Percentiles rank a stretch among this genome's conserved stretches.
These are phyloP conservation scores for Apis laboriosa DNA, from an alignment of 1,140 invertebrate species.

Conservation along the genomic window DNA sequence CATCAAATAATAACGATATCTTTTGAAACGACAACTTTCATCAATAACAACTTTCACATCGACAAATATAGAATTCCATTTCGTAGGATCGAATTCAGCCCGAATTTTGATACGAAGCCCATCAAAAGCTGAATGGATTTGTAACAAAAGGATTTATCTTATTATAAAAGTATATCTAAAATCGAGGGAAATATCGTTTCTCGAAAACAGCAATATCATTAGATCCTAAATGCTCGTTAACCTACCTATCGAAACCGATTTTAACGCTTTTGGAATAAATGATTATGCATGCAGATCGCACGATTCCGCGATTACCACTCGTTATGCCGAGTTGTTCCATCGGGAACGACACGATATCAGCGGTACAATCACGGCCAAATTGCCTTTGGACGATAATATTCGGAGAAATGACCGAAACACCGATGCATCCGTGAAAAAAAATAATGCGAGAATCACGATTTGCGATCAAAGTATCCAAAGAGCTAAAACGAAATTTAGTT, in stretches of 20 bases:
- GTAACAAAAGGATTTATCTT: too few species aligned
- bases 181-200: not conserved
- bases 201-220: not conserved
- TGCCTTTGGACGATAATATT: conserved; percentile 4
- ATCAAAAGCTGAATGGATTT: too few species aligned
- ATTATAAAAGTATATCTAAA: too few species aligned
- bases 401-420: not conserved
- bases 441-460: not conserved
- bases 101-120: too few species aligned
- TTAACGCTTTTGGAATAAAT: not conserved
- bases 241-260: not conserved
- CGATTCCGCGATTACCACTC: conserved; percentile 2
- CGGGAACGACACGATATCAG: conserved; percentile 10
- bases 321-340: conserved; percentile 1
- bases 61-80: too few species aligned
- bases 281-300: not conserved
- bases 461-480: not conserved
- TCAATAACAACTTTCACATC: too few species aligned
- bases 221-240: conserved; percentile 2
- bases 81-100: too few species aligned
- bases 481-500: not conserved
- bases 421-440: not conserved
- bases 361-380: not conserved
- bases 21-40: too few species aligned
- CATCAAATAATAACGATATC: too few species aligned